Base-by-base conservation (phyloP, 92 coral and sea anemone species). In the Umimayanthus kanabou region DNA sequence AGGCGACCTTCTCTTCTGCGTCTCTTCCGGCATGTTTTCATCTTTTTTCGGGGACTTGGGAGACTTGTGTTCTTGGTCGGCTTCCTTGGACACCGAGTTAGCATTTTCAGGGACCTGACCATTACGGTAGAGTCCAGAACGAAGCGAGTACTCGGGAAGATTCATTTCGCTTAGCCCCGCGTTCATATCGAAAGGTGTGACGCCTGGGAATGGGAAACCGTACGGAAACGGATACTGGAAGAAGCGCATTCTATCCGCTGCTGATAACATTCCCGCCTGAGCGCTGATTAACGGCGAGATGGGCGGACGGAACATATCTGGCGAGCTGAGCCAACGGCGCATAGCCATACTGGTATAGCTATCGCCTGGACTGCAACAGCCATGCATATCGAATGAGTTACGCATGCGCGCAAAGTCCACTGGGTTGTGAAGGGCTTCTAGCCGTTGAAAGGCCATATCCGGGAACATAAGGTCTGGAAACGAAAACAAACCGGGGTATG, bases 391-490 rank as follows among this genome's bases (percentile, higher is more conserved):
- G 79, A 93, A 91, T 4, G 91, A 81, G 50, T 74, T 91, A 69
- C 93, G 93, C 91, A 50, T 93, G 90, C 81, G 69, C 80, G 76
- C 93, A 78, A 43, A 93, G n/a, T 95, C 98, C 76, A 89, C 93
- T 10, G 90, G 92, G 42, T 37, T 88, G 39, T 88, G 86, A 87
- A 94, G 65, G 80, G 92, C 90, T 80, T 94, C 95, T 39, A 88
- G 84, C 0, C 93, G 93, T 37, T 93, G 95, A 87, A 95, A 95
- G 88, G 94, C 94, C 65, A 95, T 89, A 76, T 95, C 98, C 6
- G 98, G 98, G 88, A 93, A 95, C 96, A 93, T 93, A 13, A 95
- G 85, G 76, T 95, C 98, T 18, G 98, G 98, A 22, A 93, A 95
- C 5, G 91, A 91, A 77, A 89, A 95, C 85, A 95, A 73, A 20